Conservation (phyloP, 2,797 vertebrate genomes). For the Pangasius krempfi region DNA sequence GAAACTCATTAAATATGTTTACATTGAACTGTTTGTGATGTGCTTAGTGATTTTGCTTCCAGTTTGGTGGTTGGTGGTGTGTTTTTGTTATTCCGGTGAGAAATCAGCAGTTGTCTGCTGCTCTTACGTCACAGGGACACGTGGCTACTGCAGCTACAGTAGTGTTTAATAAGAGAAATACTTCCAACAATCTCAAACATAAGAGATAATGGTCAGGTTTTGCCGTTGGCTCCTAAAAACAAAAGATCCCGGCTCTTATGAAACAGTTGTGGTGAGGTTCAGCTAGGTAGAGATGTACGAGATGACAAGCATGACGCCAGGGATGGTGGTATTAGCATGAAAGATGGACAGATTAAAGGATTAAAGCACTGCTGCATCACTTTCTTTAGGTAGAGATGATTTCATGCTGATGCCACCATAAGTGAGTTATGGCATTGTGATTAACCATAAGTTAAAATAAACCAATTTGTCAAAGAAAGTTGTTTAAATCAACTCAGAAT, state of each 20-base stretch:
- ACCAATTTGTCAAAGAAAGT: background rate
- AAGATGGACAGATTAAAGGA: constrained; percentile 1
- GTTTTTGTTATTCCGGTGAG: background rate
- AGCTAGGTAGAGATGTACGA: background rate
- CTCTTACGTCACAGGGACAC: background rate
- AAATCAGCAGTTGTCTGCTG: background rate
- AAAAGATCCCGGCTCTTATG: too few relatives aligned
- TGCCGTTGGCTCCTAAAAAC: background rate
- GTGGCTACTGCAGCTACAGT: too few relatives aligned
- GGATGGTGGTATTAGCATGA: too few relatives aligned
- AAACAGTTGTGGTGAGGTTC: background rate
- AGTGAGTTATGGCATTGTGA: background rate
- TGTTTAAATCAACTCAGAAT: background rate
- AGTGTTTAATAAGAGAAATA: background rate
- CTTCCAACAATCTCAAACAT: background rate
- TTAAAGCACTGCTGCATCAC: background rate
- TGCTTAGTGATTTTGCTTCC: background rate
- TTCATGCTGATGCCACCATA: background rate
- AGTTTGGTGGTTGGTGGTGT: background rate
- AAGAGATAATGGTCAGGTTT: background rate
- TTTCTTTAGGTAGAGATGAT: background rate
- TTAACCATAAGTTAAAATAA: background rate
- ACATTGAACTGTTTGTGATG: background rate
- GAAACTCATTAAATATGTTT: background rate
- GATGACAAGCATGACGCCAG: background rate